These are phyloP conservation scores for Peromyscus aztecus DNA, from an alignment of 2,797 vertebrate genomes.

Conservation along the genomic window DNA sequence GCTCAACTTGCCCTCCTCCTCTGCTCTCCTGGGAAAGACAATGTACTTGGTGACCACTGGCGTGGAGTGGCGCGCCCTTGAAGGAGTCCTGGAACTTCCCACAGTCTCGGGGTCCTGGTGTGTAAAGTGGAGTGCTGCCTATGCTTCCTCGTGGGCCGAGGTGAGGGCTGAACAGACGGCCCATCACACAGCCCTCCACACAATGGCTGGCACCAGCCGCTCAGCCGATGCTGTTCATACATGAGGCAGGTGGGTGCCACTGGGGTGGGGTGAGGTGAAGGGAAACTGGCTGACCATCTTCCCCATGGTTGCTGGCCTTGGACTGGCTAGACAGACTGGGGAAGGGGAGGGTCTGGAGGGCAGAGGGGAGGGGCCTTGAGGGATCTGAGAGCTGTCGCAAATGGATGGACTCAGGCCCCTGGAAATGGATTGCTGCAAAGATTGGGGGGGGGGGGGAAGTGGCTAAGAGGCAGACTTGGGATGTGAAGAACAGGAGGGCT, in stretches of 20 bases:
- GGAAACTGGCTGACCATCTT: background rate
- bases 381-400: background rate
- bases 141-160: accelerated
- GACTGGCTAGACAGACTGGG: background rate
- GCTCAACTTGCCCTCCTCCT: background rate
- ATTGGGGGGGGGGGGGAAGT: background rate
- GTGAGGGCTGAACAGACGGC: background rate
- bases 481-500: background rate
- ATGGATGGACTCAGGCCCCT: background rate
- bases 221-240: background rate
- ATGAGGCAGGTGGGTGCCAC: no score
- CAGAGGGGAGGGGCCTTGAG: no score
- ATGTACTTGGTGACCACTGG: background rate
- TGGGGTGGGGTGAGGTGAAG: background rate
- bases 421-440: background rate
- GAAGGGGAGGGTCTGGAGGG: background rate
- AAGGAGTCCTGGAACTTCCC: background rate
- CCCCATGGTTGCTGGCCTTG: background rate
- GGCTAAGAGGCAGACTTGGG: background rate
- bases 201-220: background rate
- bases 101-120: background rate
- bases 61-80: background rate
- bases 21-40: background rate
- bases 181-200: background rate
- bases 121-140: background rate